A percentile compares a stretch with the other conserved stretches of the same genome.
phyloP scores from a whole-genome alignment of 2,888 invertebrate genomes.

The Drosophila kokeensis region DNA sequence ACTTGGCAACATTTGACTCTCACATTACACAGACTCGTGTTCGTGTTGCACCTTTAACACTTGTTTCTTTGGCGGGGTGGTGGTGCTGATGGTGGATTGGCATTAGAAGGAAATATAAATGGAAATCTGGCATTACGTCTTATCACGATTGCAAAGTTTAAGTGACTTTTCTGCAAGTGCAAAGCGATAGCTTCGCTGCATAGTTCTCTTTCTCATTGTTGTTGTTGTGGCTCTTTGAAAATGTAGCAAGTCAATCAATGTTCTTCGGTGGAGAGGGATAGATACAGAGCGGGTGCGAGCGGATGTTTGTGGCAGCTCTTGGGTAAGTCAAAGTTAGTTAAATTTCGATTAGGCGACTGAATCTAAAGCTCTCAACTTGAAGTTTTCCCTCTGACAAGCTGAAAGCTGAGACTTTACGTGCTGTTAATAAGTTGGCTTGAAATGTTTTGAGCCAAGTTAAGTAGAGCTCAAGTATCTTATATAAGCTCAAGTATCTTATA shows the following conservation, averaged over 20 bases:
- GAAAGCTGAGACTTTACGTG: conserved; percentile 19
- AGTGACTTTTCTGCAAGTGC: conserved; percentile 81
- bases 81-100: not conserved
- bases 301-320: conserved; percentile 9
- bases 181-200: conserved; percentile 52
- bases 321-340: conserved; percentile 54
- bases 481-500: not conserved
- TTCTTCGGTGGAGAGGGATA: not conserved
- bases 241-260: conserved; percentile 73
- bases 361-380: conserved; percentile 18
- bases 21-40: conserved; percentile 38
- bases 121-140: conserved; percentile 82
- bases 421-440: conserved; percentile 7
- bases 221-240: conserved; percentile 48
- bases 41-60: conserved; percentile 69
- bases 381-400: conserved; percentile 21
- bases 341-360: conserved; percentile 46
- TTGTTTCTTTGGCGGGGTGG: conserved; percentile 35
- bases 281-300: not conserved
- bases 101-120: conserved; percentile 67
- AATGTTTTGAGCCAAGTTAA: not conserved
- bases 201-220: conserved; percentile 4
- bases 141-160: conserved; percentile 83
- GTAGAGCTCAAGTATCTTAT: not conserved
- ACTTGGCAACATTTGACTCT: conserved; percentile 50